phyloP scores from a whole-genome alignment of 2,888 invertebrate species.

The Halictus ligatus region DNA sequence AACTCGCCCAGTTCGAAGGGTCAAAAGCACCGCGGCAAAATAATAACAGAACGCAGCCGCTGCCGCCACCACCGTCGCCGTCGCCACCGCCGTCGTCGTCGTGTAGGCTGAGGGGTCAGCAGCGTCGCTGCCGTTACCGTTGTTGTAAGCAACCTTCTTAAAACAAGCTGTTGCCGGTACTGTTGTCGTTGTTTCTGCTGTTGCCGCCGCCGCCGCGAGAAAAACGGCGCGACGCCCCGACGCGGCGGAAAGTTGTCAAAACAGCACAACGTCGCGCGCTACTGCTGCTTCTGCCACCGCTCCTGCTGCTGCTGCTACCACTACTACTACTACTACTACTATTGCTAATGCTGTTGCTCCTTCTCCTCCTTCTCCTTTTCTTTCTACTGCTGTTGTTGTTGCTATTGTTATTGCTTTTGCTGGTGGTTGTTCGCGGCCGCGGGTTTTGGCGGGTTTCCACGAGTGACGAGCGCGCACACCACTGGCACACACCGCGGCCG shows the following conservation, averaged over 20 bases:
- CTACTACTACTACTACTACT: conserved; percentile 11
- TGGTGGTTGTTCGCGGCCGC: conserved; percentile 74
- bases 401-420: conserved; percentile 54
- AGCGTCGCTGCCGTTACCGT: conserved; percentile 48
- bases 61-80: conserved; percentile 60
- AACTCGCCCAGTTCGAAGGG: conserved; percentile 82
- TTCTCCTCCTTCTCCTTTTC: conserved; percentile 48
- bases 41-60: conserved; percentile 80
- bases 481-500: conserved; percentile 74
- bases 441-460: conserved; percentile 81
- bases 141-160: conserved; percentile 41
- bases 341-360: conserved; percentile 26
- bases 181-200: conserved; percentile 49
- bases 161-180: conserved; percentile 34
- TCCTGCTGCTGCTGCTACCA: neutral
- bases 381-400: conserved; percentile 50
- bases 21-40: conserved; percentile 83
- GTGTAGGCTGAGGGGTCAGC: conserved; percentile 46
- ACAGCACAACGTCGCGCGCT: conserved; percentile 58
- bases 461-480: conserved; percentile 73
- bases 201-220: conserved; percentile 66
- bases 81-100: conserved; percentile 57
- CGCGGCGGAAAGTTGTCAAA: conserved; percentile 58
- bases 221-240: conserved; percentile 66
- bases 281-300: conserved; percentile 20